Evolutionary conservation across 2,797 vertebrate species (phyloP), one percentile per base, ranked within the genome.

Genomic region (Spatula versicolor): DNA sequence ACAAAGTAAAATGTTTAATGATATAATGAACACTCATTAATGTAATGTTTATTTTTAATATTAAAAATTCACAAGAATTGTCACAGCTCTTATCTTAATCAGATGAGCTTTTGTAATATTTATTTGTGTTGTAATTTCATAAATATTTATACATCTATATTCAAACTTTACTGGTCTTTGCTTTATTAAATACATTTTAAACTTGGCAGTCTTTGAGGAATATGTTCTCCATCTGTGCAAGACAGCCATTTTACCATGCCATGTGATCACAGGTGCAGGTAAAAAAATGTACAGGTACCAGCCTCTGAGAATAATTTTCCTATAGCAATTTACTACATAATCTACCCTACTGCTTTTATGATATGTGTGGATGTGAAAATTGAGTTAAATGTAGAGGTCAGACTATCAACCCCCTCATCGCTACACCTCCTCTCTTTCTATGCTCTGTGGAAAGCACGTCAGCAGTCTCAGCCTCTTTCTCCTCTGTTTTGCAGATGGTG

Each of bases 31-130:
- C 68, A 93, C 86, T 97, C 84, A 91, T 97, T 96, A 96, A 93
- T 87, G 96, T 93, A 88, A 94, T 96, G 90, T 90, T 96, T 95
- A 96, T 96, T 96, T 82, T 94, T 96, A 95, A 86, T 94, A 97
- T 97, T 96, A 97, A 95, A 97, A 94, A 97, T 97, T 90, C 93
- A 97, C 75, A 96, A 95, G 93, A 93, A 95, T 95, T 96, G 96
- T 95, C 96, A 95, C 68, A 93, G 76, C 83, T 95, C 90, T 91
- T 92, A 86, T 96, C 92, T 96, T 96, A 95, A 96, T 90, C 97
- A 93, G 88, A 95, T 91, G 85, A 95, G 92, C 90, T 96, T 95
- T 90, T 97, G 92, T 96, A 96, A 95, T 92, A 94, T 96, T 96
- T 96, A 96, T 91, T 86, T 91, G 37, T 83, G 54, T 69, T 94